phyloP scores from a whole-genome alignment of 2,797 vertebrate genomes.

The Knipowitschia caucasica region DNA sequence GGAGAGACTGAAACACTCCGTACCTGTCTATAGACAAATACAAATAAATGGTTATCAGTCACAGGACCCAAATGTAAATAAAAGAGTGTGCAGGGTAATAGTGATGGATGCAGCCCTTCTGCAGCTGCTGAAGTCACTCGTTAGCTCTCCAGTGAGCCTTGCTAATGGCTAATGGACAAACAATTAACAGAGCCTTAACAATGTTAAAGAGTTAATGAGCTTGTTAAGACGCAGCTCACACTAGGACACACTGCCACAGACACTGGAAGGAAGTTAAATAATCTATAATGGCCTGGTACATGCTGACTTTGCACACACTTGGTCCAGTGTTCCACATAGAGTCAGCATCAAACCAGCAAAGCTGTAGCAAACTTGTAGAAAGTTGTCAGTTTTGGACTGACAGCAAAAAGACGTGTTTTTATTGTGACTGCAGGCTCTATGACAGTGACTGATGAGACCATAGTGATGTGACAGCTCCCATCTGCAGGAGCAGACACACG shows the following conservation, averaged over 20 bases:
- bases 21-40: too few species aligned
- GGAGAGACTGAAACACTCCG: too few species aligned
- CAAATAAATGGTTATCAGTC: constrained; percentile 35
- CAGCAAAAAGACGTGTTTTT: background rate
- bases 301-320: background rate
- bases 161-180: constrained; percentile 67
- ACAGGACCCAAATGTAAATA: constrained; percentile 39
- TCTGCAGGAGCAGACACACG: constrained; percentile 2
- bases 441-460: constrained; percentile 1
- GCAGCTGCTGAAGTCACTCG: constrained; percentile 39
- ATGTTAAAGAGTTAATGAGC: constrained; percentile 67
- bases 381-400: background rate
- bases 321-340: background rate
- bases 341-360: background rate
- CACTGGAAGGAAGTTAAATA: constrained; percentile 29
- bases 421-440: constrained; percentile 11
- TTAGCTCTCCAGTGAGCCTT: constrained; percentile 61
- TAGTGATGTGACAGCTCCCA: background rate
- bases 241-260: constrained; percentile 11
- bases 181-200: constrained; percentile 65
- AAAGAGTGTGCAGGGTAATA: constrained; percentile 46
- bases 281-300: constrained; percentile 21
- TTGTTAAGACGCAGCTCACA: constrained; percentile 33
- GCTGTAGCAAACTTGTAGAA: background rate
- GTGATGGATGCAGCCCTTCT: constrained; percentile 52